These are phyloP conservation scores for Pyrocephalus nanus DNA, from an alignment of 2,797 vertebrate genomes.

Conservation along the genomic window DNA sequence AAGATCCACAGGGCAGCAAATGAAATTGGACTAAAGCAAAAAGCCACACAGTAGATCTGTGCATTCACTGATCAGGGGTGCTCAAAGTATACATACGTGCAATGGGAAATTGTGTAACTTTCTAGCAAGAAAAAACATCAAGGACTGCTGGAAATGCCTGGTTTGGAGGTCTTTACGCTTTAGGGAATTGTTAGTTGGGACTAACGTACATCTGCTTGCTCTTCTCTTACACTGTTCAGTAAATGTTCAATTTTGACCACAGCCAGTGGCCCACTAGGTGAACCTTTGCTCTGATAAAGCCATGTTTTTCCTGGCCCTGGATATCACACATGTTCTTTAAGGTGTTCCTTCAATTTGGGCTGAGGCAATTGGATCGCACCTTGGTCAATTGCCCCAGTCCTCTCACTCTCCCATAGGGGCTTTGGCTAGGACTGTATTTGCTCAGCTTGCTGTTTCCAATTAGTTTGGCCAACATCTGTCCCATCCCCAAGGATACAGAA, in stretches of 20 bases:
- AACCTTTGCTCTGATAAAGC: neutral
- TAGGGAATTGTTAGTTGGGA: neutral
- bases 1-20: neutral
- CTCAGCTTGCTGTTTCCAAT: conserved; percentile 1
- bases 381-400: neutral
- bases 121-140: neutral
- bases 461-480: neutral
- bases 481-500: neutral
- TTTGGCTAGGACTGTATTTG: neutral
- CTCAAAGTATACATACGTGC: accelerated
- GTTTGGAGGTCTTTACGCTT: neutral
- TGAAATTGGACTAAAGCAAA: neutral
- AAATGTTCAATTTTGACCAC: neutral
- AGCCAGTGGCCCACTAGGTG: neutral
- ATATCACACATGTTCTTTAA: neutral
- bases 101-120: neutral
- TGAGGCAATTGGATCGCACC: neutral
- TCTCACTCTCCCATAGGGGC: neutral
- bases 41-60: accelerated
- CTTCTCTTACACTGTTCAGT: neutral
- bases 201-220: neutral
- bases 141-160: neutral
- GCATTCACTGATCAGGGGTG: accelerated
- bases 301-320: neutral
- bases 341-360: neutral